Percentiles rank a stretch among this genome's conserved stretches.
Conservation (phyloP, 2,888 invertebrate species). For the Eretmocerus hayati region DNA sequence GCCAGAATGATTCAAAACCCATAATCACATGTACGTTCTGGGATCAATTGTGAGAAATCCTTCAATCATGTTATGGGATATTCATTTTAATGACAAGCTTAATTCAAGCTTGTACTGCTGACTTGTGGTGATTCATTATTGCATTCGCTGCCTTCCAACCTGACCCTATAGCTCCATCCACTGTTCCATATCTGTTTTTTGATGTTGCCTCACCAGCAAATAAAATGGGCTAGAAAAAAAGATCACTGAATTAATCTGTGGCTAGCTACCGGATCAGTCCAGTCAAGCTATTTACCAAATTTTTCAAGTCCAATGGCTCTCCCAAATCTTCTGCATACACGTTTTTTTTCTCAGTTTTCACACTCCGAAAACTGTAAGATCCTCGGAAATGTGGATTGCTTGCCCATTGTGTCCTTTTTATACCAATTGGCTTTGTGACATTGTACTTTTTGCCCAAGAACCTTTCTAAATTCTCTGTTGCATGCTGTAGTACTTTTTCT, state of each 20-base stretch:
- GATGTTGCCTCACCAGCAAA: slow-evolving; percentile 64
- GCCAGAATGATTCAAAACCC: too few species aligned
- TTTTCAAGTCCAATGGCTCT: slow-evolving; percentile 42
- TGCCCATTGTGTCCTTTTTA: slow-evolving; percentile 63
- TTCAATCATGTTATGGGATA: too few species aligned
- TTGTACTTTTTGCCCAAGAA: slow-evolving; percentile 48
- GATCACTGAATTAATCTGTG: neutral
- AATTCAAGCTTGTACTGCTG: too few species aligned
- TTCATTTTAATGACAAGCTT: too few species aligned
- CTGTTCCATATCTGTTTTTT: slow-evolving; percentile 53
- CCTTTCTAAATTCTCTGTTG: slow-evolving; percentile 48
- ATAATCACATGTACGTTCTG: too few species aligned
- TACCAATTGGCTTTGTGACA: slow-evolving; percentile 48
- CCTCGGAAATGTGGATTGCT: slow-evolving; percentile 64
- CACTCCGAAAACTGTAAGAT: slow-evolving; percentile 59
- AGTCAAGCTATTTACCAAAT: slow-evolving; percentile 5
- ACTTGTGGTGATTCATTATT: slow-evolving; percentile 34
- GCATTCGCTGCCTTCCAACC: slow-evolving; percentile 66
- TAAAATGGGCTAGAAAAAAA: slow-evolving; percentile 47
- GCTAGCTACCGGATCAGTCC: neutral
- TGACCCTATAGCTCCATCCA: slow-evolving; percentile 64
- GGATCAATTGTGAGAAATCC: too few species aligned
- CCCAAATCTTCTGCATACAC: slow-evolving; percentile 50
- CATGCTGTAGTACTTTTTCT: slow-evolving; percentile 49
- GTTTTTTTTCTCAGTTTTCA: slow-evolving; percentile 48